Evolutionary conservation across 2,113 vertebrate species (phyloP).

Genomic region (Megaceryle maxima): DNA sequence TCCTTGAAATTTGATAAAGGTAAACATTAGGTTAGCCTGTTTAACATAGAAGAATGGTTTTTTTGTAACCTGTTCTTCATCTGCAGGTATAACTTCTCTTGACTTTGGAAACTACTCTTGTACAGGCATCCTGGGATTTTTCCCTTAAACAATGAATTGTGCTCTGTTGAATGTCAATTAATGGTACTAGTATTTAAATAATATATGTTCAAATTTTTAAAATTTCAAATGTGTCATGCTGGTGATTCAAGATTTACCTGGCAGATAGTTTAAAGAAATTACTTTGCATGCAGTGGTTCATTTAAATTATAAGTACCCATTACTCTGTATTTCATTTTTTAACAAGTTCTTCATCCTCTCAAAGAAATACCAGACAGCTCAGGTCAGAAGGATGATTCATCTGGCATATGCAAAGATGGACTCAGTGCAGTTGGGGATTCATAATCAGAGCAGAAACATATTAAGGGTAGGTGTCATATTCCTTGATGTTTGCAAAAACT

Average conservation of each 20-base stretch:
- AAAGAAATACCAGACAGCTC: conserved; percentile 41
- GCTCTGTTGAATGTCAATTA: conserved; percentile 26
- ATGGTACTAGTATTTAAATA: conserved; percentile 30
- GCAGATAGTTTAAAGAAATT: conserved; percentile 55
- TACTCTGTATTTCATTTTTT: conserved; percentile 62
- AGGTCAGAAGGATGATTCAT: conserved; percentile 37
- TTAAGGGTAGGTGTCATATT: conserved; percentile 39
- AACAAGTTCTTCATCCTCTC: conserved; percentile 50
- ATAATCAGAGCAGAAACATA: conserved; percentile 54
- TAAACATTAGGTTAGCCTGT: not conserved
- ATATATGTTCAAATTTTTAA: conserved; percentile 23
- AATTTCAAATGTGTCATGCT: conserved; percentile 38
- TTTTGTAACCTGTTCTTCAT: not conserved
- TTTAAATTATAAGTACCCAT: conserved; percentile 58
- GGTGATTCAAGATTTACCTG: conserved; percentile 44
- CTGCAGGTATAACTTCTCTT: not conserved
- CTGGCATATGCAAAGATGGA: conserved; percentile 31
- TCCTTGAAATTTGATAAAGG: not conserved
- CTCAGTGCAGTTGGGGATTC: conserved; percentile 8
- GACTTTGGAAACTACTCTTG: not conserved
- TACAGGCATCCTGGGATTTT: not conserved
- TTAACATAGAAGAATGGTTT: not conserved
- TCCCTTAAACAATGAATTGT: not conserved
- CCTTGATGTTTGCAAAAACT: conserved; percentile 65
- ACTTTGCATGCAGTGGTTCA: conserved; percentile 39